Conservation (phyloP, 2,888 invertebrate genomes). For the Crossocerus cetratus region DNA sequence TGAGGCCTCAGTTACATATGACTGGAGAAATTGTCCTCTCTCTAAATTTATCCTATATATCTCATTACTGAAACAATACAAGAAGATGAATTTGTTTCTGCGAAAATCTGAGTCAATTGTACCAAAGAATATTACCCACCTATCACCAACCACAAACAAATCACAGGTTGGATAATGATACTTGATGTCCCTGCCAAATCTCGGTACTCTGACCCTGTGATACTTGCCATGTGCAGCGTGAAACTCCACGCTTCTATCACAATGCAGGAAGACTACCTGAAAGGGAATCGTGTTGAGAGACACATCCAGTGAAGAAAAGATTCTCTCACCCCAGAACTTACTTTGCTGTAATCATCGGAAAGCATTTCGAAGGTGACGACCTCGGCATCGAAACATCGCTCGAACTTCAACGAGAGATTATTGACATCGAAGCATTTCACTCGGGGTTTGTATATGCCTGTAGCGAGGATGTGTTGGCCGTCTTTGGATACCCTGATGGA, state of each 20-base stretch:
- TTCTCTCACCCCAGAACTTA: conserved; percentile 69
- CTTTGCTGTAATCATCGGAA: conserved; percentile 98
- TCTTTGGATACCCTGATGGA: conserved; percentile 91
- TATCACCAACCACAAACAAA: conserved; percentile 93
- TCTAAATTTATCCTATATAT: conserved; percentile 97
- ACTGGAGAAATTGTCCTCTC: conserved; percentile 94
- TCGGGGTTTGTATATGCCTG: conserved; percentile 97
- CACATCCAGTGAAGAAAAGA: too few species aligned
- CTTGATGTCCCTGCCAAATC: conserved; percentile 95
- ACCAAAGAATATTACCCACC: conserved; percentile 78
- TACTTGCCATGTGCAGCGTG: conserved; percentile 96
- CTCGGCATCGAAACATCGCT: conserved; percentile 97
- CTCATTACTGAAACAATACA: conserved; percentile 81
- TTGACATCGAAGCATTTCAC: conserved; percentile 97
- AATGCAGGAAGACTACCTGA: conserved; percentile 92
- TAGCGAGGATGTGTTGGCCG: conserved; percentile 93
- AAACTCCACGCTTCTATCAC: conserved; percentile 95
- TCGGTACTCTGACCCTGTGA: conserved; percentile 93
- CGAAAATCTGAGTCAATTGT: too few species aligned
- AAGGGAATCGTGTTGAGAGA: too few species aligned
- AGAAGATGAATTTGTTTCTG: conserved; percentile 36
- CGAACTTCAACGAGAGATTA: conserved; percentile 97
- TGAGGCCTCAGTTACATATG: conserved; percentile 86
- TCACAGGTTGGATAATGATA: conserved; percentile 95
- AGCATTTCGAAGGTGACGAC: conserved; percentile 95